Base-by-base conservation (phyloP, 2,888 invertebrate genomes). In the Xanthia icteritia region DNA sequence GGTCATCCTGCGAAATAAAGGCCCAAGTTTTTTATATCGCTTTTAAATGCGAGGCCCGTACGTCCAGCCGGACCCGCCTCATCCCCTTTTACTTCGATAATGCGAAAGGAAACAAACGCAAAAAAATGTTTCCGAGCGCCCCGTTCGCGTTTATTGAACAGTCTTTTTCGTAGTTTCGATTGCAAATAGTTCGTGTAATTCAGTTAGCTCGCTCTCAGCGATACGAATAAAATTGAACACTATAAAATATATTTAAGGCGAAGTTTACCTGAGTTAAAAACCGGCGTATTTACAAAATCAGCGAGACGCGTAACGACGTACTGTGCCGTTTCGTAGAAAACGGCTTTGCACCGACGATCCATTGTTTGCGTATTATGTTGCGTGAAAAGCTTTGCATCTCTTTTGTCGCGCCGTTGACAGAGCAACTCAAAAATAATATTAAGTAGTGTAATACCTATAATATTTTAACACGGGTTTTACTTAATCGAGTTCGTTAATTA, bases 1-100 rank as follows among this genome's bases (percentile, higher is more conserved):
- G 96, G 96, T 96, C 96, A 96, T 96, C 96, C 95, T 94, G 95
- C 95, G 93, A 96, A 96, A 96, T 96, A 96, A 96, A 96, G 92
- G 94, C 94, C 91, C 93, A 94, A 95, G 93, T 95, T 96, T 96
- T 96, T 96, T 96, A 96, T 95, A 96, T 96, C 94, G 94, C 94
- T 96, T 96, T 96, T 95, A 96, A 96, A 96, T 96, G 96, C 95
- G 94, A 94, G 91, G 91, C 94, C 92, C 95, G 96, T 96, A 93
- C 96, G 94, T 91, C 90, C 92, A 91, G 91, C 86, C 92, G 89
- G 92, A 90, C 94, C 94, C 92, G 92, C 94, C 94, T 93, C 95
- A 94, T 94, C 95, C 95, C 95, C 94, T 92, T 92, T 94, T 91
- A 91, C 91, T 89, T 92, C 94, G 93, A 95, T 96, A 93, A 95